phyloP scores from a whole-genome alignment of 2,888 invertebrate genomes.

The Caenorhabditis plicata region DNA sequence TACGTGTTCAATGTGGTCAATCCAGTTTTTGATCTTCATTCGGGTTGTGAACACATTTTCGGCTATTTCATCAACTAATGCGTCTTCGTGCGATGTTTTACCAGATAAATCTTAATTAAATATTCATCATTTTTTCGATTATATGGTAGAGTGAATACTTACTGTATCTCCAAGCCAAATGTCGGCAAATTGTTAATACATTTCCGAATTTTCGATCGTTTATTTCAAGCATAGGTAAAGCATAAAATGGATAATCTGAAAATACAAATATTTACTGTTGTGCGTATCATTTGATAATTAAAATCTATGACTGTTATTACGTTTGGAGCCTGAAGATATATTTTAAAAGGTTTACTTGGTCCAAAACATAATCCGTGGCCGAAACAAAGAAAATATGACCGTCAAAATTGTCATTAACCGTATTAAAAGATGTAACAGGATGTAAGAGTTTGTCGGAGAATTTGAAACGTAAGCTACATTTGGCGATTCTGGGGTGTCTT shows the following conservation, averaged over 20 bases:
- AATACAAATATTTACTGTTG: conserved; percentile 5
- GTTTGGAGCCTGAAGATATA: no score
- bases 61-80: conserved; percentile 45
- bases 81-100: conserved; percentile 41
- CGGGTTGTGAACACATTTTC: conserved; percentile 41
- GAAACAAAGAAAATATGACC: no score
- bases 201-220: conserved; percentile 41
- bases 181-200: conserved; percentile 47
- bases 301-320: no score
- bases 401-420: no score
- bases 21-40: conserved; percentile 41
- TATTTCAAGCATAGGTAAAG: conserved; percentile 47
- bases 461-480: no score
- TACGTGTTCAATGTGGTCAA: conserved; percentile 44
- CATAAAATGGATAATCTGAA: conserved; percentile 47
- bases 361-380: not conserved
- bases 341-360: not conserved
- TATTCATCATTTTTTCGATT: not conserved
- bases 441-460: no score
- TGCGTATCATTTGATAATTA: no score
- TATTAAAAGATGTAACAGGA: no score
- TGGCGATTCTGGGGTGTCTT: no score
- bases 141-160: no score
- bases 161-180: conserved; percentile 54
- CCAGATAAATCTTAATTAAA: conserved; percentile 44